Conservation (phyloP, 2,113 vertebrate species). For the Jaculus jaculus region DNA sequence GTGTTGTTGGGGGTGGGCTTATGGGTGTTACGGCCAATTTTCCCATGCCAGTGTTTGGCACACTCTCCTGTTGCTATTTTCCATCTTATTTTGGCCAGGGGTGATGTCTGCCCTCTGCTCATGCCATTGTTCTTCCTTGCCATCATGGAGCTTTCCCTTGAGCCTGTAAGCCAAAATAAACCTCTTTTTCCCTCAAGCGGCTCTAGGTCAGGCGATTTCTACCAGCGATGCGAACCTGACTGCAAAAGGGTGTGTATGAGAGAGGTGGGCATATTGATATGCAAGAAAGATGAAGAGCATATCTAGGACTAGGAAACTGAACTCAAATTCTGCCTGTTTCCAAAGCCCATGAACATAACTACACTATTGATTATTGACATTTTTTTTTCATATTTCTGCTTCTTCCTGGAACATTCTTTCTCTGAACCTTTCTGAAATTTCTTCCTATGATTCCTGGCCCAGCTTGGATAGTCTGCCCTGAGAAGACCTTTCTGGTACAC, state of each 20-base stretch:
- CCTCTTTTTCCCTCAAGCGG: too few species aligned
- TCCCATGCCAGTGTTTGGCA: too few species aligned
- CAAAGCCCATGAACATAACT: not conserved
- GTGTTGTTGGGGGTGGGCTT: too few species aligned
- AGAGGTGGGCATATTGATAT: not conserved
- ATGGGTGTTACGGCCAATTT: too few species aligned
- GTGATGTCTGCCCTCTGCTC: too few species aligned
- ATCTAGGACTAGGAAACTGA: not conserved
- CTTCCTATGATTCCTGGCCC: not conserved
- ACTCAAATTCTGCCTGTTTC: not conserved
- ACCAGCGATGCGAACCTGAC: too few species aligned
- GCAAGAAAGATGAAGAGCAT: not conserved
- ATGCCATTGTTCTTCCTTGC: too few species aligned
- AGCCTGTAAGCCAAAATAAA: too few species aligned
- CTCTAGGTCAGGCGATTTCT: too few species aligned
- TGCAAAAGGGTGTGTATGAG: not conserved
- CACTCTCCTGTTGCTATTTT: too few species aligned
- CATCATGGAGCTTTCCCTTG: too few species aligned
- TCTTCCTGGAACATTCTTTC: slow-evolving; percentile 6
- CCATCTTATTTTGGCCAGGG: too few species aligned
- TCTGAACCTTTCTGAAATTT: not conserved
- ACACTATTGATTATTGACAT: not conserved
- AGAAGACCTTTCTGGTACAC: not conserved
- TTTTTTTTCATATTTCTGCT: slow-evolving; percentile 11
- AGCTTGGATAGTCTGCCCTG: not conserved